phyloP scores from a whole-genome alignment of 2,797 vertebrate genomes.

The Miichthys miiuy region DNA sequence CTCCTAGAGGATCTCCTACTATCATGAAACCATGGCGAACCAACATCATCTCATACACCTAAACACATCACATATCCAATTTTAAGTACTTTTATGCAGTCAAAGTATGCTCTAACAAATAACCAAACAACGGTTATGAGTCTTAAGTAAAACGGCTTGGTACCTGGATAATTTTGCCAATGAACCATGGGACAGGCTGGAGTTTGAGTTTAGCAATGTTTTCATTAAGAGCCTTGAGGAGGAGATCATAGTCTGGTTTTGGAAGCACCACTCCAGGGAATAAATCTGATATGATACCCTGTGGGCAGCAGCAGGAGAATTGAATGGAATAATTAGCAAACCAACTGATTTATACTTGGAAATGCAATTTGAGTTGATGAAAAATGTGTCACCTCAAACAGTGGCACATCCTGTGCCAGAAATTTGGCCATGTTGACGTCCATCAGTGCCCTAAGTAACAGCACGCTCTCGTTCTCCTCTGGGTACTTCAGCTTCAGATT shows the following conservation, averaged over 20 bases:
- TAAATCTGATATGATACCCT: conserved; percentile 97
- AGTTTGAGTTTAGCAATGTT: conserved; percentile 90
- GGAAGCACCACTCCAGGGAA: conserved; percentile 94
- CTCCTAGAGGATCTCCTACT: conserved; percentile 92
- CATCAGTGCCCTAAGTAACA: conserved; percentile 91
- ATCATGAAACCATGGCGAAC: conserved; percentile 97
- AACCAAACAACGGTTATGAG: not conserved
- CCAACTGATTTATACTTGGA: not conserved
- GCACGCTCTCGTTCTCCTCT: conserved; percentile 88
- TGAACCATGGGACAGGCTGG: conserved; percentile 94
- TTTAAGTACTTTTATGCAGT: not conserved
- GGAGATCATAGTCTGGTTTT: conserved; percentile 91
- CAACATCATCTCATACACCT: conserved; percentile 98
- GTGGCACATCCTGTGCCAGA: conserved; percentile 92
- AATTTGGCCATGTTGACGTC: conserved; percentile 98
- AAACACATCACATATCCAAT: conserved; percentile 29
- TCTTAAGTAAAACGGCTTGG: not conserved
- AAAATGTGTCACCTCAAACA: conserved; percentile 89
- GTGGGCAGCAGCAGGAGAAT: conserved; percentile 47
- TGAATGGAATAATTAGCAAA: not conserved
- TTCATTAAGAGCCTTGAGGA: conserved; percentile 86
- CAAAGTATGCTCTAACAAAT: not conserved
- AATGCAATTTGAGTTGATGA: not conserved
- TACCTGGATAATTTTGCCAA: conserved; percentile 96
- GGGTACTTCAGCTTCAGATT: conserved; percentile 95